These are phyloP conservation scores for Leucosticte australis DNA, from an alignment of 2,113 vertebrate species.

Conservation along the genomic window DNA sequence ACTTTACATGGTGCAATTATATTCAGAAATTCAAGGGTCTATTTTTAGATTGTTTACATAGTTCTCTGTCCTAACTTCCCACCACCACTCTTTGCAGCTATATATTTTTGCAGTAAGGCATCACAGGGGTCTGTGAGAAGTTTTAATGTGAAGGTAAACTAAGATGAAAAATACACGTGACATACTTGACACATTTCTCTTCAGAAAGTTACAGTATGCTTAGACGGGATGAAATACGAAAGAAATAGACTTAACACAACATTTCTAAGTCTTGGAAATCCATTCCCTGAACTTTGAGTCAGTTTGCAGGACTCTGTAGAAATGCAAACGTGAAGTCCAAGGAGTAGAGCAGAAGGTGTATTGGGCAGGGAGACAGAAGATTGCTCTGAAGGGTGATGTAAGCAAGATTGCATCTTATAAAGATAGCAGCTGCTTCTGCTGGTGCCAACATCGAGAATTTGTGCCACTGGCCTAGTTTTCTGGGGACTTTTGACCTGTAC, in stretches of 20 bases:
- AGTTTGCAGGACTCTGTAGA: background rate
- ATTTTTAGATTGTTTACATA: background rate
- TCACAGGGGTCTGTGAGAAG: background rate
- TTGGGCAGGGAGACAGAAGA: background rate
- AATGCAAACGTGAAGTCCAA: background rate
- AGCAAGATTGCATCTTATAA: background rate
- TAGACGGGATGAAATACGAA: background rate
- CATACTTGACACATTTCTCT: background rate
- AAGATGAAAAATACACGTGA: rapidly evolving
- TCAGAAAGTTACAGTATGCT: background rate
- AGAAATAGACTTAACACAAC: background rate
- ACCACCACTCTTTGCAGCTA: background rate
- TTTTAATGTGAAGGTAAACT: background rate
- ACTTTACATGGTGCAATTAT: background rate
- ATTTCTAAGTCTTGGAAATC: background rate
- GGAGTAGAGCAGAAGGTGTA: background rate
- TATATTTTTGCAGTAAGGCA: background rate
- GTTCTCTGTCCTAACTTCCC: background rate
- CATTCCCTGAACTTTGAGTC: background rate
- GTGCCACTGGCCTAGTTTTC: no score
- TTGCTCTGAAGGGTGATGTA: background rate
- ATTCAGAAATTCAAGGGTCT: background rate
- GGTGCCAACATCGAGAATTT: rapidly evolving
- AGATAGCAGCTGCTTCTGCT: background rate
- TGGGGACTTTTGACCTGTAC: no score